Evolutionary conservation across 64 coral and sea anemone species (phyloP).

Genomic region (Pocillopora verrucosa): DNA sequence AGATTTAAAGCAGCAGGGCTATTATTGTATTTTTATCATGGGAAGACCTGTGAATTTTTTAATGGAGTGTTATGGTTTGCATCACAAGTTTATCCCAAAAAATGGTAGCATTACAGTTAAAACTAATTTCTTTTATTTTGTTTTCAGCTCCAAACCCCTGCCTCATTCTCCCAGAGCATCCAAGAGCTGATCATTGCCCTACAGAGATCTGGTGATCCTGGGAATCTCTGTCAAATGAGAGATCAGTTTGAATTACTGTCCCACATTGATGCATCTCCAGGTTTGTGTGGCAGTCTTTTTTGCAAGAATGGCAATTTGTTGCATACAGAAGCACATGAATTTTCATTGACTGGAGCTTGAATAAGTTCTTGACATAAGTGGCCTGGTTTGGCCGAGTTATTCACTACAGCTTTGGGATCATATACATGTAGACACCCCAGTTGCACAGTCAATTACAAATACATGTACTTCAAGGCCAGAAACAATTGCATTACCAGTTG

Average conservation of each 20-base stretch:
- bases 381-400: not conserved
- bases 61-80: no score
- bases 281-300: slow-evolving; percentile 10
- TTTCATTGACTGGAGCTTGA: no score
- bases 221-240: slow-evolving; percentile 78
- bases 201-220: slow-evolving; percentile 92
- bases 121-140: not conserved
- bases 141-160: slow-evolving; percentile 86
- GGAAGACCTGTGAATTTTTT: no score
- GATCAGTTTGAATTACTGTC: slow-evolving; percentile 89
- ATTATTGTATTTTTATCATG: no score
- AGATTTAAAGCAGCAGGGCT: no score
- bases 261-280: slow-evolving; percentile 96
- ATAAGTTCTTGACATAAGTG: no score
- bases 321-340: no score
- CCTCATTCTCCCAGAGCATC: slow-evolving; percentile 92
- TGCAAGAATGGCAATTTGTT: not conserved
- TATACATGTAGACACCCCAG: no score
- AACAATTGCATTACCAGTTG: not conserved
- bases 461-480: not conserved
- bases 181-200: slow-evolving; percentile 92
- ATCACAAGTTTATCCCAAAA: no score
- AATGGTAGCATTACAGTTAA: not conserved
- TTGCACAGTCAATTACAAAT: no score
- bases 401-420: no score